These are phyloP conservation scores for Hydrochoerus hydrochaeris DNA, from an alignment of 2,113 vertebrate species.

Conservation along the genomic window DNA sequence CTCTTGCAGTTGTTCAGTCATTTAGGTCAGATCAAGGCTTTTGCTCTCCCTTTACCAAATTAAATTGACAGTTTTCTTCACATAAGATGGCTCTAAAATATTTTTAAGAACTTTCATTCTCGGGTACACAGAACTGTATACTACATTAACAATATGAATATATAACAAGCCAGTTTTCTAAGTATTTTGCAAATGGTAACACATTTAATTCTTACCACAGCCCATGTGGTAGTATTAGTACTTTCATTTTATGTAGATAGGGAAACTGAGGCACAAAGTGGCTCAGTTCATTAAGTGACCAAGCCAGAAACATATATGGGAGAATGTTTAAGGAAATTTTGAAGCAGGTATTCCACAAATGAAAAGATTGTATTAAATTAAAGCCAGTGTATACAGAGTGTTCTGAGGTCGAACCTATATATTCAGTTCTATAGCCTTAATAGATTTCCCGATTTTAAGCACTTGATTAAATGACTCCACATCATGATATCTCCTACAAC, in stretches of 20 bases:
- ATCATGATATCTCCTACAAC: neutral
- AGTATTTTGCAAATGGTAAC: neutral
- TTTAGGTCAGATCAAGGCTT: neutral
- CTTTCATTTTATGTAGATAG: neutral
- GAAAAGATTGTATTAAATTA: neutral
- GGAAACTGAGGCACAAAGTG: neutral
- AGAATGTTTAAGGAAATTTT: neutral
- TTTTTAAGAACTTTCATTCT: slow-evolving; percentile 1
- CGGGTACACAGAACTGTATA: neutral
- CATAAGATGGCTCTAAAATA: neutral
- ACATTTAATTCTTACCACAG: neutral
- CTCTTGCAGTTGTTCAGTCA: neutral
- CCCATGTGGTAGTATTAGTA: neutral
- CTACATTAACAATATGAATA: neutral
- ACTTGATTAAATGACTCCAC: neutral
- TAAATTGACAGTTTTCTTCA: neutral
- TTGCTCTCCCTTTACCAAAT: neutral
- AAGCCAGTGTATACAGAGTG: neutral
- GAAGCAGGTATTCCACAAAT: neutral
- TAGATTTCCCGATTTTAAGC: neutral
- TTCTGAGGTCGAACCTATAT: neutral
- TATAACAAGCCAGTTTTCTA: neutral
- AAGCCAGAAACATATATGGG: neutral
- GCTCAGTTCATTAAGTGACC: neutral
- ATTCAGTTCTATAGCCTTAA: neutral